Base-by-base conservation (phyloP, 2,113 vertebrate genomes). In the Cololabis saira region DNA sequence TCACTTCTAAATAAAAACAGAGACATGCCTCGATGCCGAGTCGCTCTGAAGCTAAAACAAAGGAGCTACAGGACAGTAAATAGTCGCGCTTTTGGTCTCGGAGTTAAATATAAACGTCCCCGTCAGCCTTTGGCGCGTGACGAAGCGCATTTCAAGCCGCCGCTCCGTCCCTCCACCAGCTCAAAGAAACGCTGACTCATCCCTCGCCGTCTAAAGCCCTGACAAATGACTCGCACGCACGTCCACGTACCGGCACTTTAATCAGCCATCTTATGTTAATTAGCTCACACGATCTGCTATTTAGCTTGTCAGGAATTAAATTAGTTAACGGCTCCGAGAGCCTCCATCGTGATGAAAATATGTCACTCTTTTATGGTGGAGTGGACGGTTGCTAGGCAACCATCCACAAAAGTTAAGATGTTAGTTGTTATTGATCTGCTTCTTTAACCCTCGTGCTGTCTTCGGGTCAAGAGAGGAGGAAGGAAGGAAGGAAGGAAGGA, bases 211-310 rank as follows among this genome's bases (percentile, higher is more conserved):
- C 71, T 63, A 58, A 72, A 78, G 66, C 37, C 12, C 72, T 71
- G 71, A 74, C 72, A 79, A 79, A 73, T 57, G 71, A 68, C 75
- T 56, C 18, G 17, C 69, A 64, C 67, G 53, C 59, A 42, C 53
- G n/a, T 16, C 7, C 2, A 19, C 59, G 51, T 5, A 42, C 59
- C 61, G 19, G 48, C 24, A 48, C 69, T 50, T 78, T 87, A 88
- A 88, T 71, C 54, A 85, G 67, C 51, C 59, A 72, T 67, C 47
- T 54, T 74, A 74, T 77, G 80, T 80, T 83, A 80, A 90, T 84
- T 78, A 80, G 62, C 73, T 55, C 49, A 40, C 51, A 74, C 72
- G 85, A 71, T 83, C 70, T 85, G 64, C 61, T 52, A 30, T 80
- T 73, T 64, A 61, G 61, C 61, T 76, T 24, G 24, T 74, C 76